Conservation (phyloP, 2,797 vertebrate genomes). For the Diplodus sargus region DNA sequence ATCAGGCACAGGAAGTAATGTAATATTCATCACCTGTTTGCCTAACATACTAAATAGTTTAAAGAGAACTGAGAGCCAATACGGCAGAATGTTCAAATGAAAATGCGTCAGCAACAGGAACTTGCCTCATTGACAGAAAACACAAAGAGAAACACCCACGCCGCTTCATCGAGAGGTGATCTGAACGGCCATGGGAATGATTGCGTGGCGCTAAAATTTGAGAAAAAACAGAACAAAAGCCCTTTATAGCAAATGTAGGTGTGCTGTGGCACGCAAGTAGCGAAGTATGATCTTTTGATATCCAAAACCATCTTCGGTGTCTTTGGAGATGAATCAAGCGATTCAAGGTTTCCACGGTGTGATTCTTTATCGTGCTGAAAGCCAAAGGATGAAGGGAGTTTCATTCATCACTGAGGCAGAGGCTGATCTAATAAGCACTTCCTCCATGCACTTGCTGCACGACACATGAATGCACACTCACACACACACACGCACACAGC, state of each 20-base stretch:
- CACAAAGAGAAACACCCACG: slow-evolving; percentile 1
- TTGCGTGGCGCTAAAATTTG: background rate
- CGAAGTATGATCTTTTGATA: background rate
- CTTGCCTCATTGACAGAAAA: slow-evolving; percentile 1
- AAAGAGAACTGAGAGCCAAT: background rate
- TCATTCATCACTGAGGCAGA: slow-evolving; percentile 50
- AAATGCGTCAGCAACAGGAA: background rate
- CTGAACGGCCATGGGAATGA: slow-evolving; percentile 7
- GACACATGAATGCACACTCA: slow-evolving; percentile 11
- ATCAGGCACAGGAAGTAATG: background rate
- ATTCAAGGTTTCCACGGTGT: slow-evolving; percentile 30
- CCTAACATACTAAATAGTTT: background rate
- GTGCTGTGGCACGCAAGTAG: background rate
- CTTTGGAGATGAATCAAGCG: slow-evolving; percentile 25
- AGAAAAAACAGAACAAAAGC: slow-evolving; percentile 3
- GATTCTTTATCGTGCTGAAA: slow-evolving; percentile 42
- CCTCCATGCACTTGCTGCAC: slow-evolving; percentile 20
- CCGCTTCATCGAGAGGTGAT: background rate
- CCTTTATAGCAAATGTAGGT: background rate
- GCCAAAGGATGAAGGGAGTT: slow-evolving; percentile 43
- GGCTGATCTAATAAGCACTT: slow-evolving; percentile 54
- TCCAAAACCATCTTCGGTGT: background rate
- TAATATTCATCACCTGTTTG: background rate
- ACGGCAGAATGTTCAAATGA: background rate
- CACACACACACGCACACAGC: slow-evolving; percentile 1